Conservation (phyloP, 2,888 invertebrate species). For the Amphimallon solstitiale region DNA sequence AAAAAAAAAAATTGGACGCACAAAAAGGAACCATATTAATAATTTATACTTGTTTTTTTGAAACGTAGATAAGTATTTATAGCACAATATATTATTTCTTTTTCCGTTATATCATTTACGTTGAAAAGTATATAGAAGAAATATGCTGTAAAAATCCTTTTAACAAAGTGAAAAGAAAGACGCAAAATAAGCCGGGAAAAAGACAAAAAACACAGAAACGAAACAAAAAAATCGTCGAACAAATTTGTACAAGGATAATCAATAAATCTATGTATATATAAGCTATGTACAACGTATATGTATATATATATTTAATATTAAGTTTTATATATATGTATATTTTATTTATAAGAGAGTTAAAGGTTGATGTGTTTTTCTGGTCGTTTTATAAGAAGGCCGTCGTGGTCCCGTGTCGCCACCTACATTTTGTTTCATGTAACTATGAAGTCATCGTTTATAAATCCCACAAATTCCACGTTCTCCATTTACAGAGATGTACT, state of each 20-base stretch:
- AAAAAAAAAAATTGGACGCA: too few species aligned
- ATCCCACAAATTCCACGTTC: background rate
- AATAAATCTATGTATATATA: conserved; percentile 38
- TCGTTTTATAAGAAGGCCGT: conserved; percentile 59
- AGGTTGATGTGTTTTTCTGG: conserved; percentile 60
- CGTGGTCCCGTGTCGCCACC: conserved; percentile 61
- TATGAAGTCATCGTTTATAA: background rate
- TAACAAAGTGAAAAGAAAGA: background rate
- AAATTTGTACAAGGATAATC: conserved; percentile 56
- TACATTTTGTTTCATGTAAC: conserved; percentile 12
- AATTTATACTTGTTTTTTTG: too few species aligned
- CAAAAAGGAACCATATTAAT: too few species aligned
- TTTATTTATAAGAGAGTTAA: conserved; percentile 7
- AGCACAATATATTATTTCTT: too few species aligned
- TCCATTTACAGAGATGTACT: background rate
- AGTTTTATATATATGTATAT: conserved; percentile 10
- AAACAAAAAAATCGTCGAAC: conserved; percentile 54
- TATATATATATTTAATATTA: conserved; percentile 25
- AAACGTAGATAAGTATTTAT: too few species aligned
- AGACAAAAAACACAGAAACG: conserved; percentile 40
- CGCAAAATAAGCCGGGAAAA: conserved; percentile 48
- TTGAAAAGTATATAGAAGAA: too few species aligned
- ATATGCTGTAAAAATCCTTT: too few species aligned
- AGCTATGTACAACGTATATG: conserved; percentile 44
- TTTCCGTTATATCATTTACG: too few species aligned